phyloP scores from a whole-genome alignment of 2,797 vertebrate genomes.

The Eulemur mongoz region DNA sequence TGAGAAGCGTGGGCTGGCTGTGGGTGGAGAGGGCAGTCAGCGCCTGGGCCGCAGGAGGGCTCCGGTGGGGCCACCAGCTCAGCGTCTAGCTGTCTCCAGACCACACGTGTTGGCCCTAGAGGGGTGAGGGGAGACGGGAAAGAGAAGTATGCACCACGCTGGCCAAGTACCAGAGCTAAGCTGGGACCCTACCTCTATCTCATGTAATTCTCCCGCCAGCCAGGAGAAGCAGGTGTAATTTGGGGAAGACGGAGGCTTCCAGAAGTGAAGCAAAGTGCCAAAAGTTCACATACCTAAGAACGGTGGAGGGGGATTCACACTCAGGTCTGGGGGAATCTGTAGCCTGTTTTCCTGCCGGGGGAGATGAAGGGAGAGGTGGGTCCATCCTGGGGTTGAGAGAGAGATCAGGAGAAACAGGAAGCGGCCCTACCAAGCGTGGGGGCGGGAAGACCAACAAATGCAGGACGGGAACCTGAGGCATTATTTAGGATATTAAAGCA shows the following conservation, averaged over 20 bases:
- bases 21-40: neutral
- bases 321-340: neutral
- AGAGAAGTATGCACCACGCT: neutral
- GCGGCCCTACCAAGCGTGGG: accelerated
- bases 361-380: neutral
- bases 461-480: accelerated
- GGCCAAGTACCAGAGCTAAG: neutral
- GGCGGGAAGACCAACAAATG: accelerated
- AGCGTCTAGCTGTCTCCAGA: slow-evolving; percentile 38
- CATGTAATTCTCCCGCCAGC: neutral
- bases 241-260: neutral
- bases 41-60: neutral
- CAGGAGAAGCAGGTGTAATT: neutral
- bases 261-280: neutral
- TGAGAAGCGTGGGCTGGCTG: neutral
- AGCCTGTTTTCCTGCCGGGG: neutral
- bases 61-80: neutral
- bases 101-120: neutral
- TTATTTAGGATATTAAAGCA: neutral
- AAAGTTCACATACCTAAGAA: neutral
- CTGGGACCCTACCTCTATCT: neutral
- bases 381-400: neutral
- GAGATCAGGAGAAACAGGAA: neutral
- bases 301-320: neutral
- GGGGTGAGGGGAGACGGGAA: neutral